A percentile compares a stretch with the other conserved stretches of the same genome.
These are phyloP conservation scores for Vipera latastei DNA, from an alignment of 2,797 vertebrate genomes.

Conservation along the genomic window DNA sequence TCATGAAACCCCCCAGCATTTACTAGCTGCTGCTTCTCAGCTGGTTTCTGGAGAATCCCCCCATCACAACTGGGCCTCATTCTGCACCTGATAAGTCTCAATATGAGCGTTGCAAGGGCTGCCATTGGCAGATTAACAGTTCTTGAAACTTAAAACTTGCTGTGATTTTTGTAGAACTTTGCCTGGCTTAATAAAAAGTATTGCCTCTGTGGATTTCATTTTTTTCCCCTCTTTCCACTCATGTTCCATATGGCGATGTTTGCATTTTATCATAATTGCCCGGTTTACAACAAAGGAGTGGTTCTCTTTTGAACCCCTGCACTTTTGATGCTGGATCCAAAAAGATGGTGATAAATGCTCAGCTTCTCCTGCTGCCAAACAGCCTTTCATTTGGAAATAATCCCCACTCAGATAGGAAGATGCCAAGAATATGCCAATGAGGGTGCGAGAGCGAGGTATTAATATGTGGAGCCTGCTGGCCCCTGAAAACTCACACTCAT, in stretches of 20 bases:
- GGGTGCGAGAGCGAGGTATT: slow-evolving; percentile 6
- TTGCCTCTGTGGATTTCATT: not conserved
- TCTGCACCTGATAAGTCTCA: not conserved
- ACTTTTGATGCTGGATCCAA: slow-evolving; percentile 13
- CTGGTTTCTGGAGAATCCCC: not conserved
- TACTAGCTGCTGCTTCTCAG: not conserved
- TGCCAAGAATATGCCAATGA: slow-evolving; percentile 57
- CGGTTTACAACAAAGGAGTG: not conserved
- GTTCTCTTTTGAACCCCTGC: not conserved
- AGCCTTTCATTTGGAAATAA: slow-evolving; percentile 70
- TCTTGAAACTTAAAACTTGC: not conserved
- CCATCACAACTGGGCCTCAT: not conserved
- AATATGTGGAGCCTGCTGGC: slow-evolving; percentile 18
- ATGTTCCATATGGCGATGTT: not conserved
- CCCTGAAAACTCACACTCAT: slow-evolving; percentile 29
- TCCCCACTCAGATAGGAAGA: slow-evolving; percentile 57
- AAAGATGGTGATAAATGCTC: slow-evolving; percentile 65
- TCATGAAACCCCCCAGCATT: not conserved
- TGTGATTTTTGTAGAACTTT: not conserved
- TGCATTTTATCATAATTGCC: not conserved
- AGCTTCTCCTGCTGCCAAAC: slow-evolving; percentile 64
- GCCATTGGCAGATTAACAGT: not conserved
- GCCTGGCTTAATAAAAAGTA: not conserved
- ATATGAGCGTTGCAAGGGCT: not conserved
- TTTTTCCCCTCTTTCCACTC: not conserved